Evolutionary conservation across 2,797 vertebrate genomes (phyloP), one percentile per base, ranked within the genome.

Genomic region (Euphonia xanthogaster): DNA sequence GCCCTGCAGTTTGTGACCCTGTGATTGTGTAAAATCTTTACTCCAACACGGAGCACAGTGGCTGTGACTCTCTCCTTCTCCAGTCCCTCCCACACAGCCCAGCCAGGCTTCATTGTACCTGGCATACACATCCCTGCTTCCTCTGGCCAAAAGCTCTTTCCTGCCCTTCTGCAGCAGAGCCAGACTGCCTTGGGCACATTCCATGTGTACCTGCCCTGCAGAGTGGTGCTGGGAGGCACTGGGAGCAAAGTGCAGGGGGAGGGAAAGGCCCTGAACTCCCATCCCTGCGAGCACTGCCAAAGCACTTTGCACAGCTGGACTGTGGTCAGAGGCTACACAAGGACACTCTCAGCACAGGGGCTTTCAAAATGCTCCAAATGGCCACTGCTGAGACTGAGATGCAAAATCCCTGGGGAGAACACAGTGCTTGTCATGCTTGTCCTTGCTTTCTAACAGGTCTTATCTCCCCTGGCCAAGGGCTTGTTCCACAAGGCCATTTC

Each of bases 401-500:
- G 53, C 13, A 3, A n/a, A 65, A 23, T 6, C 61, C 14, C 31
- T n/a, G 14, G 19, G 31, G 24, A 62, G 39, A 85, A 35, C 6
- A 12, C 9, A 42, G 16, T 10, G 18, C 40, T 77, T 51, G 17
- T 22, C 67, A 25, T 45, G 24, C 53, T 57, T 25, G 18, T 28
- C 73, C 48, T 73, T 85, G 51, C 12, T 13, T 87, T 93, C 88
- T 60, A 82, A 33, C 95, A 99, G 99, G 74, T 98, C 44, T 82
- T 99, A 40, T 98, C 99, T 91, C 98, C 98, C 24, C 90, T 98
- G 94, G 96, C 98, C 5, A 96, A 97, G 53, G 98, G 98, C 35
- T 94, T 99, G 65, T 99, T 99, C 96, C 98, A 99, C 21, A 98
- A 94, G 93, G 98, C 98, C 22, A 98, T 99, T 90, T 98, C 99